Evolutionary conservation across 2,888 invertebrate species (phyloP).

Genomic region (Xanthia icteritia): DNA sequence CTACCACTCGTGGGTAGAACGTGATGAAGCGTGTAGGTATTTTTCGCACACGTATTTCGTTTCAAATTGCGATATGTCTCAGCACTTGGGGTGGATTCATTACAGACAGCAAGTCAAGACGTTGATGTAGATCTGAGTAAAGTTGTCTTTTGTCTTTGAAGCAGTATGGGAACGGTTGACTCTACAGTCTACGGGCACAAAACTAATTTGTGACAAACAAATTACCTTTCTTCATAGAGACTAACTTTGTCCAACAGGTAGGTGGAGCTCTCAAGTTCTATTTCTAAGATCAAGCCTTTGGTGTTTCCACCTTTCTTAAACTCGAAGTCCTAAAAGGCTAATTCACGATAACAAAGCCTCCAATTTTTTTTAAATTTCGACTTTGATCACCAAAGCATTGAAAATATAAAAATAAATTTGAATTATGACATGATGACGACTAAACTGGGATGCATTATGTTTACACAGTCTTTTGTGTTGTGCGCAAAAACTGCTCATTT

Average conservation of each 20-base stretch:
- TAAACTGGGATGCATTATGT: conserved; percentile 41
- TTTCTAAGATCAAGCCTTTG: background rate
- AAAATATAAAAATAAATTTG: conserved; percentile 7
- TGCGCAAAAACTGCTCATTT: conserved; percentile 56
- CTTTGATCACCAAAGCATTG: background rate
- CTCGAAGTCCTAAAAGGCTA: background rate
- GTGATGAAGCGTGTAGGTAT: conserved; percentile 39
- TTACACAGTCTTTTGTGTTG: conserved; percentile 33
- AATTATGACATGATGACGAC: conserved; percentile 25
- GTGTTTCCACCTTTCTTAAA: background rate
- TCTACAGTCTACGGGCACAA: background rate
- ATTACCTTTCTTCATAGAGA: background rate
- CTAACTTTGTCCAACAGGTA: background rate
- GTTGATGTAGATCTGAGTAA: background rate
- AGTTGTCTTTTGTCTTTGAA: background rate
- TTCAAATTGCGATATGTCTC: conserved; percentile 36
- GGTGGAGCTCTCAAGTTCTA: background rate
- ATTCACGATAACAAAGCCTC: background rate
- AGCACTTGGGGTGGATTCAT: conserved; percentile 13
- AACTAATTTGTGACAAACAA: background rate
- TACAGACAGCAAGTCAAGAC: conserved; percentile 3
- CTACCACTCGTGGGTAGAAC: conserved; percentile 13
- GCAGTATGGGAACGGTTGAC: background rate
- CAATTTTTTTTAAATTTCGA: background rate
- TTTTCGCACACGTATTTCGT: conserved; percentile 48